Evolutionary conservation across 2,888 invertebrate genomes (phyloP).

Genomic region (Thera obeliscata): DNA sequence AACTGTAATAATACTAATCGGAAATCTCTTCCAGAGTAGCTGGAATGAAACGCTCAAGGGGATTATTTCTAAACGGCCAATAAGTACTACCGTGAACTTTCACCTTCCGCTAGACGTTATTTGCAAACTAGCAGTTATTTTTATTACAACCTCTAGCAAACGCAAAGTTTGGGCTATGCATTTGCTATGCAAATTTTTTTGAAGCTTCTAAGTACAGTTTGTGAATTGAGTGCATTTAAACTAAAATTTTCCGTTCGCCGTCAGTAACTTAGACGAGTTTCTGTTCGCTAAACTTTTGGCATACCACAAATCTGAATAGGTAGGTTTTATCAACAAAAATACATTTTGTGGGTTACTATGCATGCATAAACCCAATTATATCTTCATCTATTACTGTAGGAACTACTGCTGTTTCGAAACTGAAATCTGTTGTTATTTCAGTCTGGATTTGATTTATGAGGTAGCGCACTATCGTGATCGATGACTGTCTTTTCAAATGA

Average conservation of each 20-base stretch:
- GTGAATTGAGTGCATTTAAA: constrained; percentile 10
- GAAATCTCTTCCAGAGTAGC: too few relatives aligned
- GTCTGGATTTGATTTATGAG: constrained; percentile 14
- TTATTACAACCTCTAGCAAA: constrained; percentile 61
- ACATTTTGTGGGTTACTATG: background rate
- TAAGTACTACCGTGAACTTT: constrained; percentile 63
- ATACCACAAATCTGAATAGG: background rate
- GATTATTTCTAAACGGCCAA: background rate
- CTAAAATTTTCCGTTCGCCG: background rate
- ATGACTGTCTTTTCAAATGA: constrained; percentile 21
- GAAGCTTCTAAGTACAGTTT: constrained; percentile 8
- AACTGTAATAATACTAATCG: too few relatives aligned
- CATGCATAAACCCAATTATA: constrained; percentile 14
- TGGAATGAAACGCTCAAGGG: too few relatives aligned
- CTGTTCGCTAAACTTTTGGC: background rate
- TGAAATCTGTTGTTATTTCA: constrained; percentile 7
- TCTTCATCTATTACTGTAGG: constrained; percentile 7
- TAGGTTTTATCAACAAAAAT: too few relatives aligned
- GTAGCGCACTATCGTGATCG: constrained; percentile 2
- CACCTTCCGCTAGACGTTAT: constrained; percentile 53
- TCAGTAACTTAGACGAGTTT: background rate
- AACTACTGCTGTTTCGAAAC: constrained; percentile 6
- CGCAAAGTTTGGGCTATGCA: constrained; percentile 41
- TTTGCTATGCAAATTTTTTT: constrained; percentile 35
- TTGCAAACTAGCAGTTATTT: constrained; percentile 51